Conservation (phyloP, 2,797 vertebrate genomes). For the Falco rusticolus region DNA sequence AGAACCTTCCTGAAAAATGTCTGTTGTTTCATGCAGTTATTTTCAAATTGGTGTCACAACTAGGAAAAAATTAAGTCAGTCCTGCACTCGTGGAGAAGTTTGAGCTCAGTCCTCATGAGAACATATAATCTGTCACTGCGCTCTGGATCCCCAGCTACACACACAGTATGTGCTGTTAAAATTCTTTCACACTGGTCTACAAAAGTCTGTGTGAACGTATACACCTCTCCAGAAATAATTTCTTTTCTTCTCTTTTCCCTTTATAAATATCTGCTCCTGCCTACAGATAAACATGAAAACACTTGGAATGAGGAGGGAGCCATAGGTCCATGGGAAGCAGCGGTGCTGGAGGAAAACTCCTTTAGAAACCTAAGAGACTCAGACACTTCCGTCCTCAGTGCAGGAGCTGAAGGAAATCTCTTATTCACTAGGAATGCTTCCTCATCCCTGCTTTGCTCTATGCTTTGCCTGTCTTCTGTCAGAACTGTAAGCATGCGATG, state of each 20-base stretch:
- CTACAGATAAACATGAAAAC: background rate
- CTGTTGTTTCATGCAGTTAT: background rate
- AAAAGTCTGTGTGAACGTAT: background rate
- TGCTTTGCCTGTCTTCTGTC: background rate
- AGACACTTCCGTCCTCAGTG: background rate
- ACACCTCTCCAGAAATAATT: background rate
- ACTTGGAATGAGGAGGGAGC: background rate
- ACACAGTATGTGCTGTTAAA: background rate
- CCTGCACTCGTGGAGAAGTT: background rate
- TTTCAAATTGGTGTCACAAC: background rate
- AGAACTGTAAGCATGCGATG: background rate
- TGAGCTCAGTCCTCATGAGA: background rate
- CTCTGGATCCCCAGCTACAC: background rate
- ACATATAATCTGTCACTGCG: background rate
- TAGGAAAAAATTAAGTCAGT: background rate
- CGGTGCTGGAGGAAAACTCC: background rate
- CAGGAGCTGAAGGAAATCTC: background rate
- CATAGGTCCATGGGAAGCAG: background rate
- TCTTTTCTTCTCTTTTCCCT: background rate
- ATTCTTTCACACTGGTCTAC: background rate
- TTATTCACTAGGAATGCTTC: accelerated
- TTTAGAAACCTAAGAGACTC: background rate
- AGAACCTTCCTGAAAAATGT: background rate
- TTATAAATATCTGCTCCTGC: background rate
- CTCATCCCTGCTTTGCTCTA: background rate